Evolutionary conservation across 2,113 vertebrate genomes (phyloP).

Genomic region (Bubo scandiacus): DNA sequence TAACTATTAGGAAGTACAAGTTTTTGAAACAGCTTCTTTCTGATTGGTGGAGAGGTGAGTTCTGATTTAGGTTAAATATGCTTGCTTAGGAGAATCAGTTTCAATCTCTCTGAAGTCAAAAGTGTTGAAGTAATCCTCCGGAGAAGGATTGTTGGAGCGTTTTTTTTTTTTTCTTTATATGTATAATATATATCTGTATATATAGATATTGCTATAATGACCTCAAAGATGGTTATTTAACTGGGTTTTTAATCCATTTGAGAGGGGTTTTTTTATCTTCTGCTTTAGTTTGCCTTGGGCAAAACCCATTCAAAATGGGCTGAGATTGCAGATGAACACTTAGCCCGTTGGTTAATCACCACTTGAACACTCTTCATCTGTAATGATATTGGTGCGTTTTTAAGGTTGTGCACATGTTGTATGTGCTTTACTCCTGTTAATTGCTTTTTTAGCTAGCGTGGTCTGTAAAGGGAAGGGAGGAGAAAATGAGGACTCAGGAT

Average conservation of each 20-base stretch:
- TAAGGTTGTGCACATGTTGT: neutral
- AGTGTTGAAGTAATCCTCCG: slow-evolving; percentile 1
- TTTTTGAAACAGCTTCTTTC: slow-evolving; percentile 27
- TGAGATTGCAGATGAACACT: slow-evolving; percentile 13
- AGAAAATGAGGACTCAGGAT: neutral
- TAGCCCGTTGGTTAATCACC: slow-evolving; percentile 31
- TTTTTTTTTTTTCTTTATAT: neutral
- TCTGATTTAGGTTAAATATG: slow-evolving; percentile 44
- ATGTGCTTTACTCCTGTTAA: neutral
- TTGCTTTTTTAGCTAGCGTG: neutral
- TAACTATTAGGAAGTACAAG: slow-evolving; percentile 42
- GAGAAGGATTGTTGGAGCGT: neutral
- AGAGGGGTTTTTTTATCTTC: neutral
- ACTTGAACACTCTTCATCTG: slow-evolving; percentile 14
- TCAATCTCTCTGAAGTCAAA: slow-evolving; percentile 33
- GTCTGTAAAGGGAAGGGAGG: neutral
- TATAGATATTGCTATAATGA: neutral
- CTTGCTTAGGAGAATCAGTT: slow-evolving; percentile 48
- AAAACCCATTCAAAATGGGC: neutral
- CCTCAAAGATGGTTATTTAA: slow-evolving; percentile 35
- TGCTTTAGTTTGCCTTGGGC: neutral
- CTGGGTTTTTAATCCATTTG: slow-evolving; percentile 19
- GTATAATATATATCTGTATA: neutral
- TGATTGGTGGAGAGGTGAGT: slow-evolving; percentile 42
- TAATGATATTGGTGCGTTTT: neutral